Percentiles rank a stretch among this genome's conserved stretches.
These are phyloP conservation scores for Holocentrus rufus DNA, from an alignment of 2,797 vertebrate species.

Conservation along the genomic window DNA sequence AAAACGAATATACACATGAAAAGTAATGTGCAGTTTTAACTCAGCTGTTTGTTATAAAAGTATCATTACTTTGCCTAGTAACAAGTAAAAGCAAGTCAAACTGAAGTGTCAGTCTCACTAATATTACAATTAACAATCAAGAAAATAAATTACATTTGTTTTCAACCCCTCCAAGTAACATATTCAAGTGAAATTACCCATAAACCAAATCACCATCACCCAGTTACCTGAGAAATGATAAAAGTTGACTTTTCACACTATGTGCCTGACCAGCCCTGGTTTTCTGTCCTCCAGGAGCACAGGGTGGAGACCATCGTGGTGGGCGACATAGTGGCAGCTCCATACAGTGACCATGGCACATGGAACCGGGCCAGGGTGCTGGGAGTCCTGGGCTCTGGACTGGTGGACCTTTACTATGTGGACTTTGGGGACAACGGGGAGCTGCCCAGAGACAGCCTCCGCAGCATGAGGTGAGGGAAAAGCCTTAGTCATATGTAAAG, in stretches of 20 bases:
- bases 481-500: not conserved
- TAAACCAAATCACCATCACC: too few species aligned
- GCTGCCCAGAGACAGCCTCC: constrained; percentile 77
- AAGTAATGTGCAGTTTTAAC: too few species aligned
- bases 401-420: constrained; percentile 89
- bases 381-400: constrained; percentile 79
- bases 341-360: constrained; percentile 71
- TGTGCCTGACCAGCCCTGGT: not conserved
- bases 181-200: too few species aligned
- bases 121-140: too few species aligned
- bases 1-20: too few species aligned
- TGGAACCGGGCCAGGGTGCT: constrained; percentile 91
- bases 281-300: constrained; percentile 75
- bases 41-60: too few species aligned
- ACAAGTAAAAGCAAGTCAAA: too few species aligned
- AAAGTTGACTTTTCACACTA: not conserved
- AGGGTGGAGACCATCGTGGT: constrained; percentile 74
- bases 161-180: too few species aligned
- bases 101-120: too few species aligned
- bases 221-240: too few species aligned
- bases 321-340: constrained; percentile 91
- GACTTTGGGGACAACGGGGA: constrained; percentile 92
- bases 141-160: too few species aligned
- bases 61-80: too few species aligned
- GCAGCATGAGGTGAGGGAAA: constrained; percentile 82